Base-by-base conservation (phyloP, 2,888 invertebrate species). In the Seira ritae region DNA sequence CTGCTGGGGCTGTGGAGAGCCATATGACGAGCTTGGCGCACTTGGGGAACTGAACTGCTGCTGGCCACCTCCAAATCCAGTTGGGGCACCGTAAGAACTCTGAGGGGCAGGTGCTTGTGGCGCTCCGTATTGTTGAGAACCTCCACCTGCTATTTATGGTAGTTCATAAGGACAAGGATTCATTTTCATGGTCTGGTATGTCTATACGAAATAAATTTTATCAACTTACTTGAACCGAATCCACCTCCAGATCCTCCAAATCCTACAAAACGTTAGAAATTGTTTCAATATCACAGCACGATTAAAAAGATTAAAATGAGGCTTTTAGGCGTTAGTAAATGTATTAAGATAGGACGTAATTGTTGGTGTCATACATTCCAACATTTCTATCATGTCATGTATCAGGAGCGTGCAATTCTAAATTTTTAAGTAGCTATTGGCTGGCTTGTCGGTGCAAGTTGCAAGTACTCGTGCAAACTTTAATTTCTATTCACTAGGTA, bases 191-290 rank as follows among this genome's bases (percentile, higher is more conserved):
- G n/a, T n/a, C n/a, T n/a, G n/a, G n/a, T n/a, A n/a, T n/a, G n/a
- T n/a, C n/a, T n/a, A n/a, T n/a, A n/a, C n/a, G n/a, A n/a, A n/a
- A n/a, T n/a, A n/a, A n/a, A n/a, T n/a, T n/a, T n/a, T n/a, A n/a
- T n/a, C n/a, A 10, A 24, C 72, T 60, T 72, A 72, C 72, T 62
- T 55, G 74, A 74, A n/a, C 74, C 74, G 62, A 69, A 60, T 8
- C 77, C 60, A 12, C 77, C 67, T 19, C 77, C 77, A 6, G 69
- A 50, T 17, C 77, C 20, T 19, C 75, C 75, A 20, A 76, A 76
- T 42, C 74, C 74, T 74, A 19, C 55, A 55, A 72, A 31, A 15
- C 17, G 22, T n/a, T n/a, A n/a, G n/a, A 24, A 37, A 69, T 8
- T 2, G 37, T 8, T 6, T 31, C 12, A 42, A 1, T 69, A 1